phyloP scores from a whole-genome alignment of 2,888 invertebrate species.

The Caenorhabditis drosophilae region DNA sequence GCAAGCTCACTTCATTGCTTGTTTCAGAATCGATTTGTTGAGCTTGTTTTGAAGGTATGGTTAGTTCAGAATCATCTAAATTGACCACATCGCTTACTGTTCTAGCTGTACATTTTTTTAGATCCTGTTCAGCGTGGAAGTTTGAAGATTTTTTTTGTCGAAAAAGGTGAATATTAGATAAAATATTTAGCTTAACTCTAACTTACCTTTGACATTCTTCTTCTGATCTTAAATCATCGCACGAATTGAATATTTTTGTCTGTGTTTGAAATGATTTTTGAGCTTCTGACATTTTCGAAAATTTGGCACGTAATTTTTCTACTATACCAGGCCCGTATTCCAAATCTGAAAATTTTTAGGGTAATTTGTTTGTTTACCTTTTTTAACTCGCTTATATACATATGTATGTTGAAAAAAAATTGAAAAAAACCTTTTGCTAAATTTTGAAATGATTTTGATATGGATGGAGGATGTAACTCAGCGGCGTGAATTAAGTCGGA shows the following conservation, averaged over 20 bases:
- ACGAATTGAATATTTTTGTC: constrained; percentile 28
- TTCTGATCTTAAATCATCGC: constrained; percentile 31
- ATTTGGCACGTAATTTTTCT: constrained; percentile 52
- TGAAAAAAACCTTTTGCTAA: constrained; percentile 25
- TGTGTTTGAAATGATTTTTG: constrained; percentile 16
- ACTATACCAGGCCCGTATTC: constrained; percentile 59
- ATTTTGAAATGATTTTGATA: constrained; percentile 31
- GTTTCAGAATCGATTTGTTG: not conserved
- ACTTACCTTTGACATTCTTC: constrained; percentile 17
- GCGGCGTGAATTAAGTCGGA: constrained; percentile 27
- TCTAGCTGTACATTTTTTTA: constrained; percentile 12
- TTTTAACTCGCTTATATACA: too few relatives aligned
- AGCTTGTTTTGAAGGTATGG: not conserved
- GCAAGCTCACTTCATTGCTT: constrained; percentile 6
- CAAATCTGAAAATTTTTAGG: constrained; percentile 46
- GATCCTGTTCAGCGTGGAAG: not conserved
- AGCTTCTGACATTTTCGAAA: constrained; percentile 40
- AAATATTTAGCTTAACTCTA: too few relatives aligned
- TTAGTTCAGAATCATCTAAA: too few relatives aligned
- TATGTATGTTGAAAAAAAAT: not conserved
- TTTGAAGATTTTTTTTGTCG: not conserved
- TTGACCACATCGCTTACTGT: constrained; percentile 1
- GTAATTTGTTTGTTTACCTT: too few relatives aligned
- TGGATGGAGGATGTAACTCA: constrained; percentile 23
- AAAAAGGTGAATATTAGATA: too few relatives aligned